These are phyloP conservation scores for Lethenteron reissneri DNA, from an alignment of 2,113 vertebrate genomes.

Conservation along the genomic window DNA sequence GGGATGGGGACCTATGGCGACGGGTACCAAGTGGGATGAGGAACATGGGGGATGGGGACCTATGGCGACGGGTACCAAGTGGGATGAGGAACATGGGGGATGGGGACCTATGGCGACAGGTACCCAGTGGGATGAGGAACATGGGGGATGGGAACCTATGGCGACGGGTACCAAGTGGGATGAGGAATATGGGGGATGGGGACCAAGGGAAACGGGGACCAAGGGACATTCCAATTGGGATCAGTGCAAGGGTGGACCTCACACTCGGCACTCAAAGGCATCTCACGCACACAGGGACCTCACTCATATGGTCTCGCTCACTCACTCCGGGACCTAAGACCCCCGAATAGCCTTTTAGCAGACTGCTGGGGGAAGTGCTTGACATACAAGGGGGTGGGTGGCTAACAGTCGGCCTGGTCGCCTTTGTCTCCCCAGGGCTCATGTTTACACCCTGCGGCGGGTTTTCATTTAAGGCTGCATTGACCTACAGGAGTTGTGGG, in stretches of 20 bases:
- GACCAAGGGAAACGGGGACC: not conserved
- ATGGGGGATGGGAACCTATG: not conserved
- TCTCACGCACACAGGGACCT: no score
- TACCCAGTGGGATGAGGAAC: not conserved
- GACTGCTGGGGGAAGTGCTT: no score
- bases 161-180: not conserved
- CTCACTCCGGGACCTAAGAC: no score
- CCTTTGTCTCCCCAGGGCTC: no score
- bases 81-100: not conserved
- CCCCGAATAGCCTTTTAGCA: no score
- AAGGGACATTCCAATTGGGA: not conserved
- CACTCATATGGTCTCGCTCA: no score
- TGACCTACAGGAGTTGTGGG: no score
- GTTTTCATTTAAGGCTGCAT: no score
- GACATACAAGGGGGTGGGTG: no score
- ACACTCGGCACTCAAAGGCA: no score
- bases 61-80: not conserved
- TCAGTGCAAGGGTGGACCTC: not conserved
- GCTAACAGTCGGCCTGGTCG: no score
- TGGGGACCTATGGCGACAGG: not conserved
- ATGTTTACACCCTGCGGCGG: no score
- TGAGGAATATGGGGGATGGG: not conserved
- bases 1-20: not conserved
- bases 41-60: not conserved
- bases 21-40: not conserved